Conservation (phyloP, 2,888 invertebrate genomes). For the Oxystoma pomonae region DNA sequence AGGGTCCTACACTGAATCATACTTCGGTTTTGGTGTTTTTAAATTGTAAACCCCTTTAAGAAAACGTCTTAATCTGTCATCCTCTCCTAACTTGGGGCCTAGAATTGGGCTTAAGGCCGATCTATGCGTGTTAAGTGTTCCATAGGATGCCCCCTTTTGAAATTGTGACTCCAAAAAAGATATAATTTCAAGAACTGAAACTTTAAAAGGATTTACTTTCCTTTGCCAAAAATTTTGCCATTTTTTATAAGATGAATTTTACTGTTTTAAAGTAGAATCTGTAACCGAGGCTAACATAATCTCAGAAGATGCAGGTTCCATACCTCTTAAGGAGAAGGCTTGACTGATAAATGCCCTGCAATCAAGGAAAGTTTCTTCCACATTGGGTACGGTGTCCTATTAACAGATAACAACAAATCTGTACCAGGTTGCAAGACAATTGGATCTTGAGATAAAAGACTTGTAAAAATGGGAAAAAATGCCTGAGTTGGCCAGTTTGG, state of each 20-base stretch:
- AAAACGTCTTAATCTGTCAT: slow-evolving; percentile 5
- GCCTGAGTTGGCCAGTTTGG: slow-evolving; percentile 7
- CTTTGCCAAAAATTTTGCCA: slow-evolving; percentile 10
- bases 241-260: slow-evolving; percentile 8
- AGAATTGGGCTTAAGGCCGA: slow-evolving; percentile 9
- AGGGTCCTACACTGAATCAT: background rate
- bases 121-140: slow-evolving; percentile 6
- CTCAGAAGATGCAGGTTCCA: too few relatives aligned
- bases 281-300: slow-evolving; percentile 6
- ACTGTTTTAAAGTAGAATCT: slow-evolving; percentile 5
- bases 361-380: slow-evolving; percentile 11
- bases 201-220: slow-evolving; percentile 3
- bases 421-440: slow-evolving; percentile 5
- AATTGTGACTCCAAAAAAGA: slow-evolving; percentile 1
- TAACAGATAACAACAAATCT: slow-evolving; percentile 9
- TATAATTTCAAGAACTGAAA: slow-evolving; percentile 3
- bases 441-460: background rate
- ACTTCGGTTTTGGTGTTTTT: background rate
- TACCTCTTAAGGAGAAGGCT: too few relatives aligned
- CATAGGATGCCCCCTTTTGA: background rate
- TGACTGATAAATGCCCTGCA: too few relatives aligned
- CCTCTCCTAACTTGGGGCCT: slow-evolving; percentile 3
- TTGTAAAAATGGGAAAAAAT: slow-evolving; percentile 3
- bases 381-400: slow-evolving; percentile 8
- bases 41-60: background rate